These are phyloP conservation scores for Aphaenogaster rudis DNA, from an alignment of 1,140 invertebrate species.

Conservation along the genomic window DNA sequence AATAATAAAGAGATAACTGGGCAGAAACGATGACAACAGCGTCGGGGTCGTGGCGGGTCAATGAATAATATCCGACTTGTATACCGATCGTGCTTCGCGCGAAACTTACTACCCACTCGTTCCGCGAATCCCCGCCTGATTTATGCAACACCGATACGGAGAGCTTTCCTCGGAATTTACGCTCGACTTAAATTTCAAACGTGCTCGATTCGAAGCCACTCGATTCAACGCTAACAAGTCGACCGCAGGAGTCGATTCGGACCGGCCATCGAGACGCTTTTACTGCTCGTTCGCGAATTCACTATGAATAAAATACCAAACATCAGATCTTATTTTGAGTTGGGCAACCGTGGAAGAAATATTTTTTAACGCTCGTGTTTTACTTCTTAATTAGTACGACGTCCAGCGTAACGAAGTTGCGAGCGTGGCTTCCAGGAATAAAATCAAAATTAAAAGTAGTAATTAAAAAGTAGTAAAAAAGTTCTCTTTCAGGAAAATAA, in stretches of 20 bases:
- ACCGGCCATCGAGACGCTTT: no score
- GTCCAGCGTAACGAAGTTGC: not conserved
- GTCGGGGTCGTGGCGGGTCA: constrained; percentile 11
- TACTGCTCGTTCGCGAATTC: not conserved
- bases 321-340: not conserved
- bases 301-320: not conserved
- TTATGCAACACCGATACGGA: constrained; percentile 53
- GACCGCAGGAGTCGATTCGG: not conserved
- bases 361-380: not conserved
- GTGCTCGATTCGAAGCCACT: constrained; percentile 24
- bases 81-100: constrained; percentile 31
- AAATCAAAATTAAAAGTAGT: not conserved
- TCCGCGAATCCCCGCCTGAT: constrained; percentile 48
- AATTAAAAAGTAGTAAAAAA: not conserved
- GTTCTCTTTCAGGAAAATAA: constrained; percentile 1
- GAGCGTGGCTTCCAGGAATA: not conserved
- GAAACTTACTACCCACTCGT: constrained; percentile 38
- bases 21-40: not conserved
- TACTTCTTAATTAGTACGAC: not conserved
- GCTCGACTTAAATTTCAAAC: constrained; percentile 44
- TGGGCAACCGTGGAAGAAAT: not conserved
- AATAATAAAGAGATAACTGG: constrained; percentile 26
- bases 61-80: constrained; percentile 47
- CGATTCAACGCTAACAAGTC: constrained; percentile 16
- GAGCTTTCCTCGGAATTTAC: constrained; percentile 58